Evolutionary conservation across 2,888 invertebrate genomes (phyloP), one percentile per base, ranked within the genome.

Genomic region (Ashinkailepas kermadecensis): DNA sequence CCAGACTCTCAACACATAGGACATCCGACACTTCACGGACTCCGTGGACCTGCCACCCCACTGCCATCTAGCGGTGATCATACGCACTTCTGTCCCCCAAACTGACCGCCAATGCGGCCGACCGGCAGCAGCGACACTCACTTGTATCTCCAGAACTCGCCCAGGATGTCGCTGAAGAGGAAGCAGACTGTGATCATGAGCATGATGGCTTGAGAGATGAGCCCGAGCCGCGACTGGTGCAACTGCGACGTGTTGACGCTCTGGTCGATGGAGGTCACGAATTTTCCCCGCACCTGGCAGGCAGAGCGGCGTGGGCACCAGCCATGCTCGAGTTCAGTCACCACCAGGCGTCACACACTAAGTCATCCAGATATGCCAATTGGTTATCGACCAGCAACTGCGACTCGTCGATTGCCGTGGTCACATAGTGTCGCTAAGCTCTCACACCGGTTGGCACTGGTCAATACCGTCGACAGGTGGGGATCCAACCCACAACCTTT

Each of bases 101-200:
- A 39, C 39, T 39, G 39, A 39, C 39, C 39, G 2, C 39, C 39
- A 39, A 39, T 39, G 39, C 39, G 39, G 39, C 39, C 39, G 4
- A 39, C 4, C 39, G 39, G 39, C 39, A 39, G 39, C 39, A 39
- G 4, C 39, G 39, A 4, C 10, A 89, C 91, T 90, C 86, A 95
- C 94, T 95, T 96, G 84, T 93, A 92, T 89, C 96, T 96, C 96
- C 96, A 96, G 88, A 95, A 93, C 89, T 95, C 95, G 85, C 95
- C 94, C 83, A 95, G 90, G 0, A 95, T 95, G 88, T 97, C 96
- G 11, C 95, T 95, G 85, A 95, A 93, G 58, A 97, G 91, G 88
- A 96, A 96, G 78, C 94, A 93, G 11, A 95, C 94, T 85, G 96
- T 93, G 85, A 94, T 92, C 85, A 96, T 93, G 82, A 96, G 91